These are phyloP conservation scores for Pinna nobilis DNA, from an alignment of 1,140 invertebrate species.

Conservation along the genomic window DNA sequence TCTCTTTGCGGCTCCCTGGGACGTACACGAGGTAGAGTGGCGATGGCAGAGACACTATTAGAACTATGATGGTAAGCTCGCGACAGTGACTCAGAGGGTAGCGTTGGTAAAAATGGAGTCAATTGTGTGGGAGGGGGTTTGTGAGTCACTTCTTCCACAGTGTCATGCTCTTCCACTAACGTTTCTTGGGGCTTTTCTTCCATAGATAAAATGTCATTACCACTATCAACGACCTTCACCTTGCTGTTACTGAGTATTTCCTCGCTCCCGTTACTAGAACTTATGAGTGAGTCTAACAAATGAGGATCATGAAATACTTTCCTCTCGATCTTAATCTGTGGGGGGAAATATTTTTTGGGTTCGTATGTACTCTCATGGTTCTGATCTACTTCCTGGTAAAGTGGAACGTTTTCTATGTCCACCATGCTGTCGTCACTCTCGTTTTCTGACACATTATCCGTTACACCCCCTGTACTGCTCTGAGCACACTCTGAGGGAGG, in stretches of 20 bases:
- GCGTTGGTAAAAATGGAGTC: constrained; percentile 52
- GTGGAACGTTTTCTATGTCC: constrained; percentile 59
- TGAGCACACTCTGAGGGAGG: constrained; percentile 35
- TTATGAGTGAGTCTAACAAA: constrained; percentile 61
- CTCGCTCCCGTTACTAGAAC: constrained; percentile 65
- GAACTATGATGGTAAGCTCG: constrained; percentile 40
- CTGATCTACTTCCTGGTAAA: constrained; percentile 64
- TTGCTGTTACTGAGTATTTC: constrained; percentile 49
- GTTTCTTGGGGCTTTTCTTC: constrained; percentile 34
- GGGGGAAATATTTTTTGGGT: constrained; percentile 61
- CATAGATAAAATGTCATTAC: constrained; percentile 10
- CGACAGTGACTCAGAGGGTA: constrained; percentile 45
- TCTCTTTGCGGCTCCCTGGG: constrained; percentile 42
- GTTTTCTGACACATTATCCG: constrained; percentile 40
- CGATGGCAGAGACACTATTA: constrained; percentile 62
- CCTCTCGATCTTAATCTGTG: constrained; percentile 70
- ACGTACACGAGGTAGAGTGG: constrained; percentile 63
- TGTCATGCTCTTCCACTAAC: constrained; percentile 32
- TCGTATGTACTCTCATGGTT: constrained; percentile 69
- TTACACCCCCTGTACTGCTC: constrained; percentile 2
- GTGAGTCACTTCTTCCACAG: constrained; percentile 49
- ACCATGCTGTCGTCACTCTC: constrained; percentile 60
- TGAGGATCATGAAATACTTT: constrained; percentile 67
- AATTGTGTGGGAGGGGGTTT: constrained; percentile 68
- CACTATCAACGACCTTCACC: constrained; percentile 21